Percentiles rank a stretch among this genome's conserved stretches.
Evolutionary conservation across 2,113 vertebrate genomes (phyloP).

Genomic region (Heloderma charlesbogerti): DNA sequence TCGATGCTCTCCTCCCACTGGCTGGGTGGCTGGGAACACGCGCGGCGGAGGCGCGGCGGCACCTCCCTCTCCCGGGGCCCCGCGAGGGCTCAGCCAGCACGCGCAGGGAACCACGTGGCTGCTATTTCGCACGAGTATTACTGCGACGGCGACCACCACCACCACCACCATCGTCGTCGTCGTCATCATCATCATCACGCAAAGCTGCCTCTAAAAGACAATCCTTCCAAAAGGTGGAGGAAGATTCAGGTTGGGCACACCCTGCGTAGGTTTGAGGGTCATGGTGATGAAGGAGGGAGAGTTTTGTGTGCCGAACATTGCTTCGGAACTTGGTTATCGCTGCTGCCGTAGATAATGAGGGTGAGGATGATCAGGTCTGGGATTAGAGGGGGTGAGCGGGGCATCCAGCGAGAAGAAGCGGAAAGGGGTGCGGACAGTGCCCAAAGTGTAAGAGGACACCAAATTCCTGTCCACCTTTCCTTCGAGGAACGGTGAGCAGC

Average conservation of each 20-base stretch:
- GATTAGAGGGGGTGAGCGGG: neutral
- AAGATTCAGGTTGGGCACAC: neutral
- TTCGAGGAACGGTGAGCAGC: neutral
- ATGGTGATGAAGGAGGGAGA: neutral
- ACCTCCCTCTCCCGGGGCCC: constrained; percentile 29
- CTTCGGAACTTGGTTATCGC: neutral
- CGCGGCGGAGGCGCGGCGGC: constrained; percentile 10
- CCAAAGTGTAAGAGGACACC: neutral
- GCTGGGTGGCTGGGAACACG: constrained; percentile 32
- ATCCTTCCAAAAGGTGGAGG: neutral
- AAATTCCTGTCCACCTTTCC: neutral
- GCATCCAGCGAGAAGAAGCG: neutral
- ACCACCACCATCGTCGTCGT: no score
- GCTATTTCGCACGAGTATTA: no score
- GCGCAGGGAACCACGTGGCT: neutral
- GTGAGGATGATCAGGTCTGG: neutral
- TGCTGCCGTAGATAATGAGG: neutral
- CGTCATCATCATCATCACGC: neutral
- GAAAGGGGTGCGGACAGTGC: neutral
- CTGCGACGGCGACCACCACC: no score
- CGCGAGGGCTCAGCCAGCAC: constrained; percentile 29
- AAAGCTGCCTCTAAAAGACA: neutral
- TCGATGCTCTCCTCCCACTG: constrained; percentile 52
- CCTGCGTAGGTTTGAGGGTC: neutral
- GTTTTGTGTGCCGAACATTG: no score